Conservation (phyloP, 1,140 invertebrate genomes). For the Cherax quadricarinatus region DNA sequence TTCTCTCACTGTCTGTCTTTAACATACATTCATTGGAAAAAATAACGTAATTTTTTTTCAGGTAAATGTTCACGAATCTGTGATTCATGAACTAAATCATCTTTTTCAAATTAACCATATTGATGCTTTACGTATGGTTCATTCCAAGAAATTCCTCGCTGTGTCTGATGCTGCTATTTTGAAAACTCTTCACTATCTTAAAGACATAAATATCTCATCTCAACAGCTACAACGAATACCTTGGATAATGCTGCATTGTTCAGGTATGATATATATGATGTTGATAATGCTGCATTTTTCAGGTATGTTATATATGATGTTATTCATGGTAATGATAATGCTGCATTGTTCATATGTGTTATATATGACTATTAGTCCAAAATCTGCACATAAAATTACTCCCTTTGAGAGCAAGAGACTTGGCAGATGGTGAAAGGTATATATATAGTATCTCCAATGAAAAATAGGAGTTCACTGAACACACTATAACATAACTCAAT, state of each 20-base stretch:
- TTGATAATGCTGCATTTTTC: not conserved
- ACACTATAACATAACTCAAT: no score
- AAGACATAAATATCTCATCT: not conserved
- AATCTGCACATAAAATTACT: no score
- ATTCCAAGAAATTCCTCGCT: not conserved
- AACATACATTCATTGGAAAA: no score
- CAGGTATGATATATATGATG: not conserved
- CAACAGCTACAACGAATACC: conserved; percentile 10
- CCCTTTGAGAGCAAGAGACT: no score
- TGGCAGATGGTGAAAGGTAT: no score
- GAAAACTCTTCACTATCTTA: conserved; percentile 10
- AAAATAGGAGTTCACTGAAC: no score
- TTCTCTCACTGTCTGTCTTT: no score
- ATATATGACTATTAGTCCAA: no score
- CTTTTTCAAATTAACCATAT: not conserved
- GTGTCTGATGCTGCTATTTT: conserved; percentile 14
- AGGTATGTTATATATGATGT: not conserved
- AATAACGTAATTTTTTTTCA: not conserved
- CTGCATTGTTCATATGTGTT: no score
- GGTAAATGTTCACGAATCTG: not conserved
- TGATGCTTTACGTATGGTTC: not conserved
- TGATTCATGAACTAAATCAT: not conserved
- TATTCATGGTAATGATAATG: no score
- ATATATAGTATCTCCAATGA: no score
- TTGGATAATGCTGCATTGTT: conserved; percentile 2